Percentiles rank a stretch among this genome's conserved stretches.
phyloP scores from a whole-genome alignment of 2,113 vertebrate genomes.

The Corythornis madagascariensis region DNA sequence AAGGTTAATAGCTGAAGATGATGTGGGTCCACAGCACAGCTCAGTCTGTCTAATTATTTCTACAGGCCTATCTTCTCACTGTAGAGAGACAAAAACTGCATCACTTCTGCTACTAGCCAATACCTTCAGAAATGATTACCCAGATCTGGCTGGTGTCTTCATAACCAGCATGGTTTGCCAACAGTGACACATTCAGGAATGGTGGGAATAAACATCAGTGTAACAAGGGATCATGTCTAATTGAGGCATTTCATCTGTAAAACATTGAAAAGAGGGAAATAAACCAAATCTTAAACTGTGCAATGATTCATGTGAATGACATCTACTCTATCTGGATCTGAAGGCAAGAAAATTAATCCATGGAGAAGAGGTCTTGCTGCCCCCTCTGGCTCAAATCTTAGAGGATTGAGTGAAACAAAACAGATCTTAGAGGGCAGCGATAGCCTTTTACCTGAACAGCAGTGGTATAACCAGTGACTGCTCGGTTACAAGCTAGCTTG shows the following conservation, averaged over 20 bases:
- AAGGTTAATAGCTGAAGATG: not conserved
- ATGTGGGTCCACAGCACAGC: not conserved
- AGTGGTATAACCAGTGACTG: not conserved
- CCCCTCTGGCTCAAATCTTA: not conserved
- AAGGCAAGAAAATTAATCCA: not conserved
- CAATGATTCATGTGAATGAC: not conserved
- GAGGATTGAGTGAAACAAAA: not conserved
- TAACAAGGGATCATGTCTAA: not conserved
- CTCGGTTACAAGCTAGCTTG: rapidly evolving
- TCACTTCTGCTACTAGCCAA: not conserved
- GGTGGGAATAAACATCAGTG: not conserved
- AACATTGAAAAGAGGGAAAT: not conserved
- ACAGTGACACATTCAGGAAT: not conserved
- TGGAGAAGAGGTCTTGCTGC: not conserved
- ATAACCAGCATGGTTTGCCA: not conserved
- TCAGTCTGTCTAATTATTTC: not conserved
- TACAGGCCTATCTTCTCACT: not conserved
- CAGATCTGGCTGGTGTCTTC: not conserved
- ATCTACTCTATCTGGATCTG: not conserved
- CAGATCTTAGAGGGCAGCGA: not conserved
- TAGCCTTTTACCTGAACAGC: not conserved
- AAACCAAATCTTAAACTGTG: conserved; percentile 10
- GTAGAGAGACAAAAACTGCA: not conserved
- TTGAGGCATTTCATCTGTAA: not conserved
- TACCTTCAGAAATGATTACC: not conserved